phyloP scores from a whole-genome alignment of 2,113 vertebrate species.

The Paradoxurus hermaphroditus region DNA sequence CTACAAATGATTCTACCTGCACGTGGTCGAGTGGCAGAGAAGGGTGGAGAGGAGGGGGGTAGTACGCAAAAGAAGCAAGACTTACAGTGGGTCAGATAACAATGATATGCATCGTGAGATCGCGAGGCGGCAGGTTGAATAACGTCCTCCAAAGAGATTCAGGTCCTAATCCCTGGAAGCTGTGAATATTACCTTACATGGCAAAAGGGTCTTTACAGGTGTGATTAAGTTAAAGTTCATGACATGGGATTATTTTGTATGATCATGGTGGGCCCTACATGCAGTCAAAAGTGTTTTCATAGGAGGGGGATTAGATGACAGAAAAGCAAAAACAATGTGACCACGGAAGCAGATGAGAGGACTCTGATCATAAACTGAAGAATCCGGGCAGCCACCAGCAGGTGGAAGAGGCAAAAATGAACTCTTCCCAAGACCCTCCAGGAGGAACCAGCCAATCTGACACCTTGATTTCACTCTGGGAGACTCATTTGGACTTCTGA shows the following conservation, averaged over 20 bases:
- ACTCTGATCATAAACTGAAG: neutral
- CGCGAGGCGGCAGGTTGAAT: neutral
- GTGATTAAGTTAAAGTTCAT: neutral
- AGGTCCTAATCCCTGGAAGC: neutral
- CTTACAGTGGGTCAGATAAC: neutral
- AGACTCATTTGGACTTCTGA: no score
- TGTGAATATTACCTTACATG: neutral
- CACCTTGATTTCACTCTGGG: no score
- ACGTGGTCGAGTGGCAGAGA: neutral
- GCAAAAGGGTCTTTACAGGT: neutral
- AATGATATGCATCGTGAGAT: neutral
- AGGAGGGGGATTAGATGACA: neutral
- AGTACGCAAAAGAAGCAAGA: neutral
- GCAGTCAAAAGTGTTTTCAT: neutral
- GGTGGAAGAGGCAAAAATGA: neutral
- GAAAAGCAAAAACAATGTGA: neutral
- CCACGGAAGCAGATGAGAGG: neutral
- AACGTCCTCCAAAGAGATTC: neutral
- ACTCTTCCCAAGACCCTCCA: neutral
- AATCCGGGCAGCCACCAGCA: neutral
- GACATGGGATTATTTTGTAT: neutral
- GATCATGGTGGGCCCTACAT: neutral
- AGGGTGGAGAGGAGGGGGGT: no score
- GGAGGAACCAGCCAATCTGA: neutral
- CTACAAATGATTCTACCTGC: neutral